phyloP scores from a whole-genome alignment of 2,888 invertebrate genomes.

The Pyralis farinalis region DNA sequence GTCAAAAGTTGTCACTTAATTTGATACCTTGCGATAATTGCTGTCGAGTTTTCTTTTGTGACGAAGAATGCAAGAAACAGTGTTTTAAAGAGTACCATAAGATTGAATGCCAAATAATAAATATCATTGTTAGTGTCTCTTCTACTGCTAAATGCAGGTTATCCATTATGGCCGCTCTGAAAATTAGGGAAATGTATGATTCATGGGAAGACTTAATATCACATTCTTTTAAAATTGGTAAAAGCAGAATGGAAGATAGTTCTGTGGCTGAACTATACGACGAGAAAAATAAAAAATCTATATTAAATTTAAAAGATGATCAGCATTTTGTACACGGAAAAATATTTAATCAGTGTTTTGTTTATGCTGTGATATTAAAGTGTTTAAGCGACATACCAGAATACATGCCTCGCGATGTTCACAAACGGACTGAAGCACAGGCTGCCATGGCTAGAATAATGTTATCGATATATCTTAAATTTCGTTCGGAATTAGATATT shows the following conservation, averaged over 20 bases:
- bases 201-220: constrained; percentile 25
- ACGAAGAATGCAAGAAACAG: constrained; percentile 21
- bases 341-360: constrained; percentile 22
- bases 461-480: constrained; percentile 14
- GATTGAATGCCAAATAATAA: constrained; percentile 24
- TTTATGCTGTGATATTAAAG: constrained; percentile 21
- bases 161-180: constrained; percentile 24
- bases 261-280: constrained; percentile 22
- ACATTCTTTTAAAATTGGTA: constrained; percentile 19
- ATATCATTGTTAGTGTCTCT: not conserved
- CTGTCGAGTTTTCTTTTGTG: constrained; percentile 26
- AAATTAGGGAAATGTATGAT: constrained; percentile 18
- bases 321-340: constrained; percentile 21
- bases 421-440: constrained; percentile 19
- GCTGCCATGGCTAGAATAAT: constrained; percentile 22
- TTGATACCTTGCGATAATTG: constrained; percentile 31
- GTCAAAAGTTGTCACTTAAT: constrained; percentile 24
- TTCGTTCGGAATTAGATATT: constrained; percentile 3
- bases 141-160: constrained; percentile 2
- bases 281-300: constrained; percentile 16
- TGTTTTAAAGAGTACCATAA: constrained; percentile 24
- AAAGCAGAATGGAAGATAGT: constrained; percentile 16
- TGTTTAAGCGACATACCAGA: constrained; percentile 15
- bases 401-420: constrained; percentile 19
- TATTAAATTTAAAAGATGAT: constrained; percentile 21